phyloP scores from a whole-genome alignment of 2,113 vertebrate genomes.

The Pseudopodoces humilis region DNA sequence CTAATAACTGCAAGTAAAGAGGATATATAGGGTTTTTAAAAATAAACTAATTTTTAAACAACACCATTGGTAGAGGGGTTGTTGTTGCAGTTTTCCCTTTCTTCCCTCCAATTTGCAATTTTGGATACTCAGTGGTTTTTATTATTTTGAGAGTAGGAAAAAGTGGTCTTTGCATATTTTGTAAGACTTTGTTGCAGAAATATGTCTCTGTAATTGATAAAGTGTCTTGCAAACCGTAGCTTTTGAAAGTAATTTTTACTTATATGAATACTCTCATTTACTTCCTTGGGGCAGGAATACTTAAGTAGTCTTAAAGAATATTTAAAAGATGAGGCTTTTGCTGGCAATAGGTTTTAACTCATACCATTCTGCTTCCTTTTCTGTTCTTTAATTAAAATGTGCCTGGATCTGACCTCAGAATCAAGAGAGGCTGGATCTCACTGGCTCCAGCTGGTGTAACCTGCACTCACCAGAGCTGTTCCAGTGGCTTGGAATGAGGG shows the following conservation, averaged over 20 bases:
- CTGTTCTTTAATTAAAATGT: slow-evolving; percentile 12
- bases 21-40: not conserved
- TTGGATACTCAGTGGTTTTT: not conserved
- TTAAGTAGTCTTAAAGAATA: slow-evolving; percentile 14
- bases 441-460: not conserved
- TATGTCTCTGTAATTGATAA: not conserved
- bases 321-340: slow-evolving; percentile 25
- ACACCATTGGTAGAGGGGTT: not conserved
- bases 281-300: slow-evolving; percentile 37
- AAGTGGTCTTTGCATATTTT: not conserved
- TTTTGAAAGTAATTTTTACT: slow-evolving; percentile 26
- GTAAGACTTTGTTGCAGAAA: not conserved
- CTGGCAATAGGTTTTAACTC: slow-evolving; percentile 1
- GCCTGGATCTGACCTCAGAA: not conserved
- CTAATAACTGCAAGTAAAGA: not conserved
- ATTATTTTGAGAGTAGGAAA: not conserved
- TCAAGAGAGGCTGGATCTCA: not conserved
- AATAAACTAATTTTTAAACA: not conserved
- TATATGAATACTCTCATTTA: slow-evolving; percentile 19
- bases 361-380: not conserved
- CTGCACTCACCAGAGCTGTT: not conserved
- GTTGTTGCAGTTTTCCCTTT: not conserved
- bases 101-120: not conserved
- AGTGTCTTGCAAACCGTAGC: not conserved
- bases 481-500: not conserved